Conservation (phyloP, 1,140 invertebrate species). For the Penaeus chinensis region DNA sequence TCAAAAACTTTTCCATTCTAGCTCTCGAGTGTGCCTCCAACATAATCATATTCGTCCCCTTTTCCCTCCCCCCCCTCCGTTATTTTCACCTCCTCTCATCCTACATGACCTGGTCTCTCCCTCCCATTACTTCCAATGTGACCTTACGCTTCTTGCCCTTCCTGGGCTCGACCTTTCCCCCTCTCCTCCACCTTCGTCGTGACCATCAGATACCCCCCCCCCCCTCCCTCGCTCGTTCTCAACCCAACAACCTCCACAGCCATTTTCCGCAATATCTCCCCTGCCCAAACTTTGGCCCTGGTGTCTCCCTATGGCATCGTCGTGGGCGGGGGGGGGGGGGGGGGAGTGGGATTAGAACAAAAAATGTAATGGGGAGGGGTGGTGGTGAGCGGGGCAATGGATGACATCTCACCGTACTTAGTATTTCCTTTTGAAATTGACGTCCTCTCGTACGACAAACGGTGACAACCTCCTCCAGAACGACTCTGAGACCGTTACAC, state of each 20-base stretch:
- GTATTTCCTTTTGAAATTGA: too few species aligned
- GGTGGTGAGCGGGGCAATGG: too few species aligned
- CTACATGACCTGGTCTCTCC: not conserved
- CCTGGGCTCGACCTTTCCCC: not conserved
- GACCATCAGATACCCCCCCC: not conserved
- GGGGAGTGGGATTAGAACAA: too few species aligned
- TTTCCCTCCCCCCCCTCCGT: not conserved
- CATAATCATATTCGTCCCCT: not conserved
- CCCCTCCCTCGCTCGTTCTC: not conserved
- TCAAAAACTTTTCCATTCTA: not conserved
- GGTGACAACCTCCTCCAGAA: too few species aligned
- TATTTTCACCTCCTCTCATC: not conserved
- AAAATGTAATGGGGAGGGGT: too few species aligned
- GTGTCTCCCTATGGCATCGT: not conserved
- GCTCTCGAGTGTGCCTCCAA: not conserved
- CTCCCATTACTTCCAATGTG: too few species aligned
- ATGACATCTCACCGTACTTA: too few species aligned
- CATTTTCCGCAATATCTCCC: constrained; percentile 29
- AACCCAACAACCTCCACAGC: constrained; percentile 3
- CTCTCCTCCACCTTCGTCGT: constrained; percentile 3
- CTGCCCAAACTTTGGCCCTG: constrained; percentile 22
- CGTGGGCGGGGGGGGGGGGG: too few species aligned
- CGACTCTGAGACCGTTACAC: too few species aligned
- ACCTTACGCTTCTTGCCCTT: constrained; percentile 5
- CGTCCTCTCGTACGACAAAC: too few species aligned